These are phyloP conservation scores for Herpetotheres cachinnans DNA, from an alignment of 2,113 vertebrate genomes.

Conservation along the genomic window DNA sequence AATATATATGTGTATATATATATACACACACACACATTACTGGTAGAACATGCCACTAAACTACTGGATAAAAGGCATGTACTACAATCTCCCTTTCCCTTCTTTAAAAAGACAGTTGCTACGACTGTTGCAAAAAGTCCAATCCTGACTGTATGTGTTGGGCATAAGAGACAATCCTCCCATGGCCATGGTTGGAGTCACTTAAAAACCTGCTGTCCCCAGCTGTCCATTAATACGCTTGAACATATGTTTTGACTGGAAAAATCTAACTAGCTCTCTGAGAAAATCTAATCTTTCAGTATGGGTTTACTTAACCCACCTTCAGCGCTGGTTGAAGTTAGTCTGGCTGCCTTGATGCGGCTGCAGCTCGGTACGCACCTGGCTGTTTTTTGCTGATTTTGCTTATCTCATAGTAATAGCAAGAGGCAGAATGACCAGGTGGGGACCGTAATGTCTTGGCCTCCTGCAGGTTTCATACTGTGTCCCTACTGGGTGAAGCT, in stretches of 20 bases:
- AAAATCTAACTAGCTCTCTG: not conserved
- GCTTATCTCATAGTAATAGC: not conserved
- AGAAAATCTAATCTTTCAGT: not conserved
- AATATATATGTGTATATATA: not conserved
- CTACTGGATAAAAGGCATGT: not conserved
- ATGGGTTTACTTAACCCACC: not conserved
- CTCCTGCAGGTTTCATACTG: not conserved
- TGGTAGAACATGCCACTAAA: not conserved
- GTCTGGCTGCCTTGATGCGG: not conserved
- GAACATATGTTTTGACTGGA: not conserved
- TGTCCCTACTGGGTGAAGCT: not conserved
- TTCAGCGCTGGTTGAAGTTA: not conserved
- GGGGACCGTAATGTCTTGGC: not conserved
- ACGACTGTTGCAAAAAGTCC: not conserved
- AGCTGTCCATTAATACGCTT: not conserved
- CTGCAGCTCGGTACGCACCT: rapidly evolving
- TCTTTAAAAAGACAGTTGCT: not conserved
- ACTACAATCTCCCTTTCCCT: not conserved
- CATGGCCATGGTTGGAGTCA: not conserved
- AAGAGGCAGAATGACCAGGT: not conserved
- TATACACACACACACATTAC: no score
- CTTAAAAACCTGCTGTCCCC: not conserved
- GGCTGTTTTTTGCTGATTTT: not conserved
- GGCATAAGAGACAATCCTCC: not conserved
- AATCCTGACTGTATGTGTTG: rapidly evolving